Evolutionary conservation across 1,140 invertebrate species (phyloP).

Genomic region (Sminthurides bifidus): DNA sequence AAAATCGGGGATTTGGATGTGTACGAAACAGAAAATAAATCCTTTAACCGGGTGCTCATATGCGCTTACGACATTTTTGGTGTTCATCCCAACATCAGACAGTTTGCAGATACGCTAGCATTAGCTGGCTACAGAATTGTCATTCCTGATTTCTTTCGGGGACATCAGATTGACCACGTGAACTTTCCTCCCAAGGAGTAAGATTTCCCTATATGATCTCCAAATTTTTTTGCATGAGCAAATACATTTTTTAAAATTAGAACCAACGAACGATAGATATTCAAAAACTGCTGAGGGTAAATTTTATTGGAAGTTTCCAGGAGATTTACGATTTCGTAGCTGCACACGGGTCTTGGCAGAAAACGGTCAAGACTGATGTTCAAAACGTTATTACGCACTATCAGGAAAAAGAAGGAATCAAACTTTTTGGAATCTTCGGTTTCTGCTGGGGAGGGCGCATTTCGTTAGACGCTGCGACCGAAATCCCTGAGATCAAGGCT

Average conservation of each 20-base stretch:
- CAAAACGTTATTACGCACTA: no score
- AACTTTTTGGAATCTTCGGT: no score
- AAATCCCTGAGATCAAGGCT: no score
- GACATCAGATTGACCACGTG: neutral
- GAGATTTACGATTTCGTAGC: neutral
- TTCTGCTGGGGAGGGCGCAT: no score
- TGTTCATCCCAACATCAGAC: slow-evolving; percentile 18
- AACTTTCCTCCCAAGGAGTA: neutral
- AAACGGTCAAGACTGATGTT: no score
- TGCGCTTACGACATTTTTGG: slow-evolving; percentile 26
- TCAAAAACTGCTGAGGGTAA: no score
- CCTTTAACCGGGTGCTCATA: slow-evolving; percentile 8
- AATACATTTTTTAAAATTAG: no score
- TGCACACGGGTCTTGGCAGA: no score
- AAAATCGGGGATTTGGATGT: slow-evolving; percentile 6
- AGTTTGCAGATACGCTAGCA: slow-evolving; percentile 17
- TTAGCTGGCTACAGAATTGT: slow-evolving; percentile 12
- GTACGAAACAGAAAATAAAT: slow-evolving; percentile 8
- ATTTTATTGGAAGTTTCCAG: neutral
- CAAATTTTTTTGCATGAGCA: neutral
- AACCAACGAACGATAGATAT: no score
- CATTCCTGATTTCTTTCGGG: slow-evolving; percentile 19
- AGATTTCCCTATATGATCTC: neutral
- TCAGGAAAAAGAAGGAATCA: no score
- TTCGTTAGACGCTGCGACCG: no score